These are phyloP conservation scores for Dicerorhinus sumatrensis DNA, from an alignment of 2,113 vertebrate genomes.

Conservation along the genomic window DNA sequence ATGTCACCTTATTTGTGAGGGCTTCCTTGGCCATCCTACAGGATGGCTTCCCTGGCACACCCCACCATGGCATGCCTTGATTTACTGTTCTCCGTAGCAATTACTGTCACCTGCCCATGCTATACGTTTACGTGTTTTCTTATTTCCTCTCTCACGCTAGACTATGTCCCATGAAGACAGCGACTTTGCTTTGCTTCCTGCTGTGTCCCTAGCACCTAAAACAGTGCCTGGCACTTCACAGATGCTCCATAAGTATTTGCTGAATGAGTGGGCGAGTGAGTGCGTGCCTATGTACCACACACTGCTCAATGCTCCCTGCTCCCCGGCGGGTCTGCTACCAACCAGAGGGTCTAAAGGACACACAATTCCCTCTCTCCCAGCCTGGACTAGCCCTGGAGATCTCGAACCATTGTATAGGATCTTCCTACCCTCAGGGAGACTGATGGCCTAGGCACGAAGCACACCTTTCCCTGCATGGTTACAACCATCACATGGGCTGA, in stretches of 20 bases:
- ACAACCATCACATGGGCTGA: neutral
- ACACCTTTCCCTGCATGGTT: neutral
- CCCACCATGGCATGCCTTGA: neutral
- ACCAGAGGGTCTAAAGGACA: neutral
- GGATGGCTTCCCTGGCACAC: neutral
- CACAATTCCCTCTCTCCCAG: neutral
- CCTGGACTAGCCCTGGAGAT: neutral
- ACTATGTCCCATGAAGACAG: neutral
- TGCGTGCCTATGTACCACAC: no score
- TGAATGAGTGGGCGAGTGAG: neutral
- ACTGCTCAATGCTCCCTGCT: neutral
- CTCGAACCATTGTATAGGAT: neutral
- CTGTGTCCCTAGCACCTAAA: neutral
- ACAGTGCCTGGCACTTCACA: neutral
- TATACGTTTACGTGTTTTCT: neutral
- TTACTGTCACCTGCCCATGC: neutral
- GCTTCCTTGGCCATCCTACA: neutral
- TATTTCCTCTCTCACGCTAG: neutral
- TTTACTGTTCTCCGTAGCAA: neutral
- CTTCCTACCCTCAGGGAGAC: neutral
- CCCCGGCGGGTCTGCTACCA: neutral
- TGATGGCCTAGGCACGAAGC: neutral
- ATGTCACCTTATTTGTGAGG: neutral
- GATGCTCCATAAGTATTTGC: neutral
- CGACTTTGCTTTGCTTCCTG: neutral